Conservation (phyloP, 1,140 invertebrate genomes). For the Apis dorsata region DNA sequence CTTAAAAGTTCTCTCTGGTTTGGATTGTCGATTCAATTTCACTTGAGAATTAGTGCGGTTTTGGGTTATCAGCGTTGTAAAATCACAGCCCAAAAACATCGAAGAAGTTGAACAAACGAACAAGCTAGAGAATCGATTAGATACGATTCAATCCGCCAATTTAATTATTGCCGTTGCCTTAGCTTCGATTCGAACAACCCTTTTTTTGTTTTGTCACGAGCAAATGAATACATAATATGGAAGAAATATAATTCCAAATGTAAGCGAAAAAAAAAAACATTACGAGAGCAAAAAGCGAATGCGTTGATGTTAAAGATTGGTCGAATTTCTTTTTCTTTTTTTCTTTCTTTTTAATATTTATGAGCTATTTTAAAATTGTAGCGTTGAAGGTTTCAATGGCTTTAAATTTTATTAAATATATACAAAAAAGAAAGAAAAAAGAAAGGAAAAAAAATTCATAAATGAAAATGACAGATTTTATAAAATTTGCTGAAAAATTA, state of each 20-base stretch:
- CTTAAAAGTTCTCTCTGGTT: conserved; percentile 21
- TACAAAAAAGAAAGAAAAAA: background rate
- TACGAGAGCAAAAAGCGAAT: background rate
- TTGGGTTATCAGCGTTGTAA: conserved; percentile 23
- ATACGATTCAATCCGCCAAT: background rate
- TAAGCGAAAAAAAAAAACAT: background rate
- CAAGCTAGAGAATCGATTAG: background rate
- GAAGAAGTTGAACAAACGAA: conserved; percentile 35
- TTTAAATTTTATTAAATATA: background rate
- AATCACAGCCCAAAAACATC: conserved; percentile 47
- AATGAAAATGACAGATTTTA: background rate
- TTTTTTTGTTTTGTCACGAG: background rate
- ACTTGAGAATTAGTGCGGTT: conserved; percentile 12
- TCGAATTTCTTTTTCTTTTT: background rate
- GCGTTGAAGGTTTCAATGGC: background rate
- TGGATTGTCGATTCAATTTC: conserved; percentile 40
- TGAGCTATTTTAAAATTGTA: too few species aligned
- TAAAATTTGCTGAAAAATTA: background rate
- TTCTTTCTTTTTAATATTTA: background rate
- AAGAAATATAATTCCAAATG: background rate
- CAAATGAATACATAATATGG: background rate
- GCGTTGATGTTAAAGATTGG: background rate
- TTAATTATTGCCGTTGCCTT: background rate
- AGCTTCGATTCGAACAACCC: background rate
- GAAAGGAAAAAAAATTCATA: background rate